phyloP scores from a whole-genome alignment of 2,888 invertebrate genomes.

The Tenthredo amoena region DNA sequence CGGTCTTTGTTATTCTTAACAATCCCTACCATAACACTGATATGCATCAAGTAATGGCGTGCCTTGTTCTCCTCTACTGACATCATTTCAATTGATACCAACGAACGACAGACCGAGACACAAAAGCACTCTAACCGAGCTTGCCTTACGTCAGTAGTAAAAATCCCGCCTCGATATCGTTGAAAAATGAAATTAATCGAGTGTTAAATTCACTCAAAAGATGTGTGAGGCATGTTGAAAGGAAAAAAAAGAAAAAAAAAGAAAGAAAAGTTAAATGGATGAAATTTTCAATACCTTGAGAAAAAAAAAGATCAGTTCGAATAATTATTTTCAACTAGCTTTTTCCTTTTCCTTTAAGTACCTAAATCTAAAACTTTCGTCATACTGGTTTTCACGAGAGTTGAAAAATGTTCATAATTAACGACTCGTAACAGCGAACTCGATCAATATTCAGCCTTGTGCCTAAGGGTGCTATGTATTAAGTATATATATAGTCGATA shows the following conservation, averaged over 20 bases:
- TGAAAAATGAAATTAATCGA: neutral
- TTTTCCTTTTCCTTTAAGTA: neutral
- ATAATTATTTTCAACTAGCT: neutral
- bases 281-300: neutral
- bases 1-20: slow-evolving; percentile 8
- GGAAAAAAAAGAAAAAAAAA: neutral
- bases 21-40: neutral
- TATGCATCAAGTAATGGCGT: slow-evolving; percentile 12
- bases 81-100: slow-evolving; percentile 29
- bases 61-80: slow-evolving; percentile 27
- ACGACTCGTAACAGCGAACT: neutral
- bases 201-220: neutral
- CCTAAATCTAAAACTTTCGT: neutral
- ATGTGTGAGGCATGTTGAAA: no score
- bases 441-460: slow-evolving; percentile 19
- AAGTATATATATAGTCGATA: slow-evolving; percentile 10
- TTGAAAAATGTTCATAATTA: slow-evolving; percentile 16
- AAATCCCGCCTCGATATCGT: neutral
- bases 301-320: neutral
- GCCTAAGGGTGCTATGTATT: neutral
- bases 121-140: neutral
- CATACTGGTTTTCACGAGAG: neutral
- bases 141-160: neutral
- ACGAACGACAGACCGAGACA: neutral
- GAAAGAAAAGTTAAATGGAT: neutral